Percentiles rank a stretch among this genome's conserved stretches.
These are phyloP conservation scores for Myoxocephalus aenaeus DNA, from an alignment of 2,797 vertebrate species.

Conservation along the genomic window DNA sequence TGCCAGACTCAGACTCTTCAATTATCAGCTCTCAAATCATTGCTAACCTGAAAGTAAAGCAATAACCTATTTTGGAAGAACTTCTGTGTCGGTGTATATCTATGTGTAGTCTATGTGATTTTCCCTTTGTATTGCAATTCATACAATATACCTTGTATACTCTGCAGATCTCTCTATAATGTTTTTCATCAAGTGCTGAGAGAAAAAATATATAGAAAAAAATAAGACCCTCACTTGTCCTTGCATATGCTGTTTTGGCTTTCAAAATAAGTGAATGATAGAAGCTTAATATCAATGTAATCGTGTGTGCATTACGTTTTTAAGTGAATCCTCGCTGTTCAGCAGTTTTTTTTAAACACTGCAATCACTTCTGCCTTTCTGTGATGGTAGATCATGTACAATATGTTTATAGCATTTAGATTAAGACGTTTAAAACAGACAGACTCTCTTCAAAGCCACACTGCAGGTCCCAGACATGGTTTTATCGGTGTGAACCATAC, in stretches of 20 bases:
- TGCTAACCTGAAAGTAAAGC: conserved; percentile 7
- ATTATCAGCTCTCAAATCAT: conserved; percentile 16
- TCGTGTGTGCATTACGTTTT: not conserved
- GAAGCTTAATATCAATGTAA: not conserved
- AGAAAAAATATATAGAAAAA: not conserved
- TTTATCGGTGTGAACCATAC: no score
- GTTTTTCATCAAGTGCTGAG: not conserved
- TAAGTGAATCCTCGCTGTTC: not conserved
- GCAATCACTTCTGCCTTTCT: not conserved
- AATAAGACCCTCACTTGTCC: not conserved
- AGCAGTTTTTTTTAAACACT: not conserved
- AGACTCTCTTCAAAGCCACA: no score
- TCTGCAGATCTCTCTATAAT: not conserved
- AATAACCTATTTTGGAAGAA: not conserved
- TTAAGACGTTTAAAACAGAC: not conserved
- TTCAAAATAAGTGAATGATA: not conserved
- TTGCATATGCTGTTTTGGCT: not conserved
- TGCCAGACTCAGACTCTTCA: conserved; percentile 4
- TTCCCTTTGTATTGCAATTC: not conserved
- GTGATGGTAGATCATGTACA: not conserved
- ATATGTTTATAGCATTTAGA: not conserved
- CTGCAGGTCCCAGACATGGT: no score
- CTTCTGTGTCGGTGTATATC: not conserved
- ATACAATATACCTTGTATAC: not conserved
- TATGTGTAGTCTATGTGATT: not conserved